Conservation (phyloP, 2,888 invertebrate species). For the Rhagonycha fulva region DNA sequence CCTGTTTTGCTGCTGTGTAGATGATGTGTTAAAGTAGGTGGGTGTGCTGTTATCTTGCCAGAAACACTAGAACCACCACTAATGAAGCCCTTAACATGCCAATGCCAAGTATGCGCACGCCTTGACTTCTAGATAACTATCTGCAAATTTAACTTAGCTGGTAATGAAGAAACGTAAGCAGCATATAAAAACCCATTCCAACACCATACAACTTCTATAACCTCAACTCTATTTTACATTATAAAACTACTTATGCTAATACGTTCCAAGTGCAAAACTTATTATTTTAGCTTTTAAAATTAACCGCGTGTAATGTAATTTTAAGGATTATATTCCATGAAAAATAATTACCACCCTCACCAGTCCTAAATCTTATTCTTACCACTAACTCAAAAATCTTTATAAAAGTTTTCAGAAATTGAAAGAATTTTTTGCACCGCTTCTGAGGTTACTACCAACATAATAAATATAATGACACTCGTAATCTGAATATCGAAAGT, state of each 20-base stretch:
- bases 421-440: too few relatives aligned
- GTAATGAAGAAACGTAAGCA: conserved; percentile 2
- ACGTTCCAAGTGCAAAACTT: not conserved
- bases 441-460: too few relatives aligned
- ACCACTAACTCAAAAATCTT: not conserved
- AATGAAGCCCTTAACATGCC: conserved; percentile 37
- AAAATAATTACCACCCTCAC: not conserved
- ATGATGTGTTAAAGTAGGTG: conserved; percentile 31
- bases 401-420: not conserved
- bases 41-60: conserved; percentile 34
- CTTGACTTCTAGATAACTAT: conserved; percentile 24
- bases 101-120: conserved; percentile 27
- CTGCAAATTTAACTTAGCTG: conserved; percentile 15
- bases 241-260: not conserved
- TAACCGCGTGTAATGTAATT: not conserved
- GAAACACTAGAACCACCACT: conserved; percentile 34
- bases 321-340: not conserved
- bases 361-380: not conserved
- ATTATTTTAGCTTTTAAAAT: not conserved
- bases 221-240: not conserved
- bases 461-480: not conserved
- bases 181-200: not conserved
- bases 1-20: conserved; percentile 24
- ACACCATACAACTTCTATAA: not conserved
- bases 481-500: not conserved